Conservation (phyloP, 2,797 vertebrate genomes). For the Spinibarbus caldwelli region DNA sequence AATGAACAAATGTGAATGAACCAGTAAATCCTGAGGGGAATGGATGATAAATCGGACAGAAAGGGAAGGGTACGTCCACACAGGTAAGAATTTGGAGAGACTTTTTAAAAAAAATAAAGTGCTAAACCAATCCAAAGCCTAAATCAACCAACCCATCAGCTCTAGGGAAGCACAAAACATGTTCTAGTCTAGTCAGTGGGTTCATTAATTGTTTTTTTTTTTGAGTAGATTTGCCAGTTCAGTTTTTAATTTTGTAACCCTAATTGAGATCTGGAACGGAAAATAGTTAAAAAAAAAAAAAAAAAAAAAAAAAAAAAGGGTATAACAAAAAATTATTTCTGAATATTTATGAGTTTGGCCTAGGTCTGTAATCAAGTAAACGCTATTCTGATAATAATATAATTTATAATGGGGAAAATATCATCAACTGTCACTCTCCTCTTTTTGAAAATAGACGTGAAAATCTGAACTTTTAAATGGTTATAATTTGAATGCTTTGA, state of each 20-base stretch:
- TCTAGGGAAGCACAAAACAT: neutral
- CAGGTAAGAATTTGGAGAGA: neutral
- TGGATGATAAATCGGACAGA: neutral
- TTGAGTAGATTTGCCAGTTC: neutral
- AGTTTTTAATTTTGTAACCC: neutral
- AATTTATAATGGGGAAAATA: neutral
- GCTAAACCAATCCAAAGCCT: neutral
- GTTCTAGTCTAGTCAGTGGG: neutral
- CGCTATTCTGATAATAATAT: neutral
- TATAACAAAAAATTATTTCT: too few species aligned
- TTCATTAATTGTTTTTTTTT: neutral
- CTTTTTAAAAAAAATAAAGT: slow-evolving; percentile 7
- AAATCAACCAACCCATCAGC: neutral
- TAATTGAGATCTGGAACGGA: neutral
- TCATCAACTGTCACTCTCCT: neutral
- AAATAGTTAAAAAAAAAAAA: too few species aligned
- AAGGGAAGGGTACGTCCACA: neutral
- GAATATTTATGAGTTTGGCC: neutral
- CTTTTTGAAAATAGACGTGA: neutral
- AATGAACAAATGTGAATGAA: slow-evolving; percentile 46
- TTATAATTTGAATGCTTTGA: too few species aligned
- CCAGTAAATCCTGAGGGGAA: slow-evolving; percentile 38
- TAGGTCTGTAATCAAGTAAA: neutral
- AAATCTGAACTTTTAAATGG: neutral
- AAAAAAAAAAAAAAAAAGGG: too few species aligned